Percentiles rank a stretch among this genome's conserved stretches.
These are phyloP conservation scores for Cryptus viduatorius DNA, from an alignment of 2,888 invertebrate species.

Conservation along the genomic window DNA sequence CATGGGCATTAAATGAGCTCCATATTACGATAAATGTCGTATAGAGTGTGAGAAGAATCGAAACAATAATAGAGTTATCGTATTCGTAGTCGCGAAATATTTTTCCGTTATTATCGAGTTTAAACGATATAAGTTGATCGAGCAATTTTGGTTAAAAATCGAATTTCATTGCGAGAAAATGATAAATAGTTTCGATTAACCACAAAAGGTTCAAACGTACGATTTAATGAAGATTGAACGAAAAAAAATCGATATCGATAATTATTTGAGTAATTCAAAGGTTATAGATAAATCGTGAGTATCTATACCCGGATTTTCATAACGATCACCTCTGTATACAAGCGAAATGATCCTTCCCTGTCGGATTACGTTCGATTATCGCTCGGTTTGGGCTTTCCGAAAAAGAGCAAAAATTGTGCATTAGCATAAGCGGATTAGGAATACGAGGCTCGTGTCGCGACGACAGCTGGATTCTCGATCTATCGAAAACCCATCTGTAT, in stretches of 20 bases:
- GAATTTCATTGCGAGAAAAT: too few species aligned
- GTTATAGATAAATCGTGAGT: too few species aligned
- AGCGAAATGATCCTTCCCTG: constrained; percentile 79
- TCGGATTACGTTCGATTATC: constrained; percentile 58
- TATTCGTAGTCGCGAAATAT: not conserved
- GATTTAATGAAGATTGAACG: too few species aligned
- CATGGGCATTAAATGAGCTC: not conserved
- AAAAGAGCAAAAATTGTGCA: constrained; percentile 83
- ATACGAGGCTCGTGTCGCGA: constrained; percentile 71
- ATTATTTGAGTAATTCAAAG: too few species aligned
- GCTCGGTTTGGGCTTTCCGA: constrained; percentile 71
- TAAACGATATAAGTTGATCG: too few species aligned
- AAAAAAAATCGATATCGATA: too few species aligned
- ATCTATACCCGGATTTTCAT: constrained; percentile 17
- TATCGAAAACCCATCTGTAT: constrained; percentile 81
- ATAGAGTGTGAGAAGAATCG: not conserved
- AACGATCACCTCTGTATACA: constrained; percentile 64
- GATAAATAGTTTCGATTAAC: too few species aligned
- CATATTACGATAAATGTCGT: not conserved
- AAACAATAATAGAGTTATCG: not conserved
- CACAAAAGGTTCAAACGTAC: too few species aligned
- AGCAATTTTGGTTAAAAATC: too few species aligned
- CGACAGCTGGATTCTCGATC: constrained; percentile 80
- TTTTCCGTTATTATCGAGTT: not conserved
- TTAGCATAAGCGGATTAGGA: constrained; percentile 83